phyloP scores from a whole-genome alignment of 2,113 vertebrate genomes.

The Peromyscus leucopus region DNA sequence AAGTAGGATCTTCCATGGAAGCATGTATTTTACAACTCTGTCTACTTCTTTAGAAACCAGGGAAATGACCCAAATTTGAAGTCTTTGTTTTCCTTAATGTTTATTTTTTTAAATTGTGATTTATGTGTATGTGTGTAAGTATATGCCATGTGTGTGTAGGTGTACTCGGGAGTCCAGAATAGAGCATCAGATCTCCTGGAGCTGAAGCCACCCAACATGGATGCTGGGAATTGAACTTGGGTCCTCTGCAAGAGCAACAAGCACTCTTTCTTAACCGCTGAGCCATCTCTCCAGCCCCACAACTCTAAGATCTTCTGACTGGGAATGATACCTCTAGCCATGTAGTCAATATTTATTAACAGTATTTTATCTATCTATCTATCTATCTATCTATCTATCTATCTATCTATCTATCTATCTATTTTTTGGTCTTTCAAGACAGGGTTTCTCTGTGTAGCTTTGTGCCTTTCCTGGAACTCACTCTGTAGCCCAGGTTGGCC shows the following conservation, averaged over 20 bases:
- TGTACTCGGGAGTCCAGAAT: background rate
- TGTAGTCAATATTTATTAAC: background rate
- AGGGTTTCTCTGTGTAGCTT: no score
- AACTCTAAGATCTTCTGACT: background rate
- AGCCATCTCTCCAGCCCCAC: background rate
- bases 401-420: no score
- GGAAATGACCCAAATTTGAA: background rate
- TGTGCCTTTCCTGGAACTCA: no score
- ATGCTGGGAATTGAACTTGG: background rate
- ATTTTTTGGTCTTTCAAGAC: no score
- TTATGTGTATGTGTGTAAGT: background rate
- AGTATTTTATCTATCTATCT: background rate
- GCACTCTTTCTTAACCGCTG: background rate
- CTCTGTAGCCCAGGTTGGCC: no score
- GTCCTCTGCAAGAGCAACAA: background rate
- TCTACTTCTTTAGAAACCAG: background rate
- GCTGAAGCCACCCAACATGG: background rate
- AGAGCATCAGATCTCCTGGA: background rate
- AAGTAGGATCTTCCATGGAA: no score
- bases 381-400: no score
- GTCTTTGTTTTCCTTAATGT: background rate
- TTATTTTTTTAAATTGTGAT: background rate
- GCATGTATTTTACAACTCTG: no score
- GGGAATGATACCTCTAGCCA: background rate
- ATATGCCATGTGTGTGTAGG: background rate